Evolutionary conservation across 1,140 invertebrate genomes (phyloP).

Genomic region (Venustaconcha ellipsiformis): DNA sequence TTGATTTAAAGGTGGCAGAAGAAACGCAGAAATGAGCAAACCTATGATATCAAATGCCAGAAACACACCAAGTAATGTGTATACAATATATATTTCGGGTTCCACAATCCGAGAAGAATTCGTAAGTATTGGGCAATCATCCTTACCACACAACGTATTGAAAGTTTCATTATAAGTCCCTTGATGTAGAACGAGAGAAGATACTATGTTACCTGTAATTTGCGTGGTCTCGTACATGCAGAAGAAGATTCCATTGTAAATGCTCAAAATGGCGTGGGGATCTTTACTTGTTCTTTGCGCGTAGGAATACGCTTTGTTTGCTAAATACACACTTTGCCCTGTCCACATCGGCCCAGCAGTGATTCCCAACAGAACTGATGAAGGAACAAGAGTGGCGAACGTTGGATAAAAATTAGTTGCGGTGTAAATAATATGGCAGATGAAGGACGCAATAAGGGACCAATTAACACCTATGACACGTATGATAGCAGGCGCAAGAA

Average conservation of each 20-base stretch:
- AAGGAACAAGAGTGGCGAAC: conserved; percentile 49
- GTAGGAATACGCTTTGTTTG: conserved; percentile 20
- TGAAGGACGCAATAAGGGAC: conserved; percentile 32
- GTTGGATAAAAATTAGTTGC: conserved; percentile 68
- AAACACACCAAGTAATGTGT: conserved; percentile 50
- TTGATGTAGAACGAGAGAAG: conserved; percentile 40
- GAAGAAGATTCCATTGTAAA: conserved; percentile 53
- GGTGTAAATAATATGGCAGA: conserved; percentile 48
- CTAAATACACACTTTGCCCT: conserved; percentile 42
- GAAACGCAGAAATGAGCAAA: conserved; percentile 37
- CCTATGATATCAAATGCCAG: conserved; percentile 47
- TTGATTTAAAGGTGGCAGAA: conserved; percentile 39
- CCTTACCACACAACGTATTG: conserved; percentile 29
- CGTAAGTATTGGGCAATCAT: conserved; percentile 30
- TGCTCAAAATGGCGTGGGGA: conserved; percentile 34
- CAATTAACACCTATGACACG: conserved; percentile 45
- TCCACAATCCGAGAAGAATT: conserved; percentile 28
- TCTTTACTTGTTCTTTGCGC: conserved; percentile 17
- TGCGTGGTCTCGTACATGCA: conserved; percentile 43
- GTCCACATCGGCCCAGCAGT: conserved; percentile 53
- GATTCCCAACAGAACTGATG: conserved; percentile 46
- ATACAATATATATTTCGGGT: conserved; percentile 41
- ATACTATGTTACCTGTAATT: conserved; percentile 48
- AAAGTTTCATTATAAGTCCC: conserved; percentile 16
- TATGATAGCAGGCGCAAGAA: conserved; percentile 49